phyloP scores from a whole-genome alignment of 2,888 invertebrate genomes.

The Patella depressa region DNA sequence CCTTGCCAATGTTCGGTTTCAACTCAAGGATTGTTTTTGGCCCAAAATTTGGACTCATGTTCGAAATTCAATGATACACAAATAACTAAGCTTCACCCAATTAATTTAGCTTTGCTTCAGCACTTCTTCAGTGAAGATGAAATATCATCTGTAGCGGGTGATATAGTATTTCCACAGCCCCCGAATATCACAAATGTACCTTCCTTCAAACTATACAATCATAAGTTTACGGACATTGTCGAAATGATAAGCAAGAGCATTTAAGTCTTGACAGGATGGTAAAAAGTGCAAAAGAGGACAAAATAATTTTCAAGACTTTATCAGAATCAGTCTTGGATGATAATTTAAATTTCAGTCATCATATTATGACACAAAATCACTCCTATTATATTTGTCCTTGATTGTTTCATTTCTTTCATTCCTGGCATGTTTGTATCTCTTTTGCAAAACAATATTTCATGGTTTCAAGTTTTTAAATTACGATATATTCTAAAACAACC shows the following conservation, averaged over 20 bases:
- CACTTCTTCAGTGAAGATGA: conserved; percentile 3
- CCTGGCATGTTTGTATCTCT: too few species aligned
- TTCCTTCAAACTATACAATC: background rate
- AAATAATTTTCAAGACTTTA: too few species aligned
- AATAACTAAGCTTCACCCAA: background rate
- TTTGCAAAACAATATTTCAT: too few species aligned
- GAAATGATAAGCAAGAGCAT: background rate
- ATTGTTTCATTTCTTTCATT: too few species aligned
- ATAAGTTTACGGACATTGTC: background rate
- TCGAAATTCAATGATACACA: background rate
- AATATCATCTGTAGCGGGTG: background rate
- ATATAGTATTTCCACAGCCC: background rate
- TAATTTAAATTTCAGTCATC: background rate
- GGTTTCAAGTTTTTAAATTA: too few species aligned
- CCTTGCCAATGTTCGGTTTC: conserved; percentile 3
- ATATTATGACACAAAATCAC: too few species aligned
- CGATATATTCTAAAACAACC: too few species aligned
- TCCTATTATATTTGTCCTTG: too few species aligned
- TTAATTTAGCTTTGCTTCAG: background rate
- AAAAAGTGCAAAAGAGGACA: too few species aligned
- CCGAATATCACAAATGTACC: background rate
- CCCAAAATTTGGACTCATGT: background rate
- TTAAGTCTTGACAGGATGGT: too few species aligned
- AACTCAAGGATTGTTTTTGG: background rate
- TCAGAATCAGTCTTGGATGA: too few species aligned